phyloP scores from a whole-genome alignment of 2,113 vertebrate species.

The Danionella cerebrum region DNA sequence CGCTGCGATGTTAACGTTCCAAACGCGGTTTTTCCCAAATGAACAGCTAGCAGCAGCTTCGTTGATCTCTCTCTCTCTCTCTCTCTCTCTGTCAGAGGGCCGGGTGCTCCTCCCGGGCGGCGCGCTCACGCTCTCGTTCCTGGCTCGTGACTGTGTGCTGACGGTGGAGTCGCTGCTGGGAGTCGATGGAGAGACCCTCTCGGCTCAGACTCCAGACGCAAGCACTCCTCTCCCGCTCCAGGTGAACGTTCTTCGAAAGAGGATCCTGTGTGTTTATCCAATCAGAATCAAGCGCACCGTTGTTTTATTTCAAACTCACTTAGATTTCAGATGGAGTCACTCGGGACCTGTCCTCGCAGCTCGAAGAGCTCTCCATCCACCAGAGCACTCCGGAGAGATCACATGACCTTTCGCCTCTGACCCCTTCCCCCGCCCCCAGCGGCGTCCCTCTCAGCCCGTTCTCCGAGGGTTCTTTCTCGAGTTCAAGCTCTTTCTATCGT shows the following conservation, averaged over 20 bases:
- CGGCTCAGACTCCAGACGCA: no score
- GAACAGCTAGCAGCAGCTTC: not conserved
- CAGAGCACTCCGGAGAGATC: constrained; percentile 61
- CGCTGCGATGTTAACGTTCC: no score
- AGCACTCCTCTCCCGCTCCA: no score
- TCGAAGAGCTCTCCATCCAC: constrained; percentile 66
- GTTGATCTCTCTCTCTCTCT: constrained; percentile 11
- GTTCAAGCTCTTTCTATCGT: constrained; percentile 81
- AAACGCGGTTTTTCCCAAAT: not conserved
- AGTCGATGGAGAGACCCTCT: constrained; percentile 68
- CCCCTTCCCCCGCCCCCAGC: no score
- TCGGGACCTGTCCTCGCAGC: constrained; percentile 70
- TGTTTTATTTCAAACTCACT: no score
- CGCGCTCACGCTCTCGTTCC: constrained; percentile 72
- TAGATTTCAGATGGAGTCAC: constrained; percentile 48
- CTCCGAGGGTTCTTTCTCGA: constrained; percentile 73
- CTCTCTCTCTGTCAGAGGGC: constrained; percentile 63
- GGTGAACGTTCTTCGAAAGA: no score
- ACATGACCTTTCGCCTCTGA: constrained; percentile 16
- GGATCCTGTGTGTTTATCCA: no score
- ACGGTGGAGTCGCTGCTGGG: constrained; percentile 70
- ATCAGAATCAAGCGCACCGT: no score
- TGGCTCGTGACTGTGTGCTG: constrained; percentile 71
- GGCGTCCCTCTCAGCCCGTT: not conserved
- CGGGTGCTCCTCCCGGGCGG: constrained; percentile 81